These are phyloP conservation scores for Eidolon helvum DNA, from an alignment of 2,113 vertebrate genomes.

Conservation along the genomic window DNA sequence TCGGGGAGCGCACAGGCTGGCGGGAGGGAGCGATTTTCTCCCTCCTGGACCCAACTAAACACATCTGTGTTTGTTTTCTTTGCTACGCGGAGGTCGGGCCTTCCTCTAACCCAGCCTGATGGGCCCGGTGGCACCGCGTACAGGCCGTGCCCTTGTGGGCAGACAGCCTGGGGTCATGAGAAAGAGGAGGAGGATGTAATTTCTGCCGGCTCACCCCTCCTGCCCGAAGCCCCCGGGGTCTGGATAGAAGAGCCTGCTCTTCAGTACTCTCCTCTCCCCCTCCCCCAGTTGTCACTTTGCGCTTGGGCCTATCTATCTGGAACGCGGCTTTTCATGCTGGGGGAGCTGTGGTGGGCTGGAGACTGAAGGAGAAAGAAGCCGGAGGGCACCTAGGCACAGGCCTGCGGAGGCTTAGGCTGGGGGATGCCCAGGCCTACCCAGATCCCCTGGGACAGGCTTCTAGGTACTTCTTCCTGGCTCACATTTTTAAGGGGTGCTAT, in stretches of 20 bases:
- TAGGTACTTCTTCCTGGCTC: not conserved
- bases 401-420: not conserved
- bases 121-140: conserved; percentile 41
- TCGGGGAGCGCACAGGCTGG: not conserved
- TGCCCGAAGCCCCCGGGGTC: not conserved
- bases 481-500: not conserved
- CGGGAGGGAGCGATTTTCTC: not conserved
- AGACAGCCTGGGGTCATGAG: not conserved
- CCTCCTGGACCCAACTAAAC: not conserved
- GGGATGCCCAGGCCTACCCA: not conserved
- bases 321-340: not conserved
- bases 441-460: not conserved
- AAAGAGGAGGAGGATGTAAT: not conserved
- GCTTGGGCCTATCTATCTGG: not conserved
- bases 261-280: not conserved
- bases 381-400: not conserved
- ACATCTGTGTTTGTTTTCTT: conserved; percentile 76
- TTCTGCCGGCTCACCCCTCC: not conserved
- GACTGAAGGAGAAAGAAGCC: not conserved
- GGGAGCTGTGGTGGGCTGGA: not conserved
- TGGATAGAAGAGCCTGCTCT: not conserved
- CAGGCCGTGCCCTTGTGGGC: conserved; percentile 34
- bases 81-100: conserved; percentile 57
- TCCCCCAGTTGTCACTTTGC: not conserved
- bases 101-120: conserved; percentile 42